A percentile compares a stretch with the other conserved stretches of the same genome.
Conservation (phyloP, 2,888 invertebrate species). For the Cantharis rufa region DNA sequence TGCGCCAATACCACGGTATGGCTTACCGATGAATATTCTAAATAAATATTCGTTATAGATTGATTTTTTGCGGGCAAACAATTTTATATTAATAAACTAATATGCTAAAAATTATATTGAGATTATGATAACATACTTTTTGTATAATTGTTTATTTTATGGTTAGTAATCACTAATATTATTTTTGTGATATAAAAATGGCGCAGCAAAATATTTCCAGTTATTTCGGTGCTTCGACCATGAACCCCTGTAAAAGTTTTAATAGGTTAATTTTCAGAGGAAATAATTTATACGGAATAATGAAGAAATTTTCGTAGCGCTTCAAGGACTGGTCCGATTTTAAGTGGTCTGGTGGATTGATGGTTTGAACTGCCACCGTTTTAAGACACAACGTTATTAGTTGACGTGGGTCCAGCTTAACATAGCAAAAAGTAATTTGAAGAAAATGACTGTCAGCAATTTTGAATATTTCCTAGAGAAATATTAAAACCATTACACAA, state of each 20-base stretch:
- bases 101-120: background rate
- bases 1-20: too few species aligned
- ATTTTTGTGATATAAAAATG: background rate
- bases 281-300: background rate
- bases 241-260: background rate
- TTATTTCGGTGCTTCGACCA: too few species aligned
- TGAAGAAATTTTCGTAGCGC: background rate
- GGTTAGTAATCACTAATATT: background rate
- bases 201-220: background rate
- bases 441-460: background rate
- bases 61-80: background rate
- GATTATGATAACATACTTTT: background rate
- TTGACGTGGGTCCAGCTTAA: background rate
- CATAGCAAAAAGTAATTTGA: background rate
- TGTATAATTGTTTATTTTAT: background rate
- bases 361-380: background rate
- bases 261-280: background rate
- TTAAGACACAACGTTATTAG: background rate
- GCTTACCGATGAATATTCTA: too few species aligned
- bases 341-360: background rate
- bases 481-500: too few species aligned
- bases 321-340: background rate
- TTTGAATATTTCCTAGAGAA: background rate
- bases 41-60: background rate
- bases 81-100: background rate